phyloP scores from a whole-genome alignment of 2,113 vertebrate genomes.

The Pholis gunnellus region DNA sequence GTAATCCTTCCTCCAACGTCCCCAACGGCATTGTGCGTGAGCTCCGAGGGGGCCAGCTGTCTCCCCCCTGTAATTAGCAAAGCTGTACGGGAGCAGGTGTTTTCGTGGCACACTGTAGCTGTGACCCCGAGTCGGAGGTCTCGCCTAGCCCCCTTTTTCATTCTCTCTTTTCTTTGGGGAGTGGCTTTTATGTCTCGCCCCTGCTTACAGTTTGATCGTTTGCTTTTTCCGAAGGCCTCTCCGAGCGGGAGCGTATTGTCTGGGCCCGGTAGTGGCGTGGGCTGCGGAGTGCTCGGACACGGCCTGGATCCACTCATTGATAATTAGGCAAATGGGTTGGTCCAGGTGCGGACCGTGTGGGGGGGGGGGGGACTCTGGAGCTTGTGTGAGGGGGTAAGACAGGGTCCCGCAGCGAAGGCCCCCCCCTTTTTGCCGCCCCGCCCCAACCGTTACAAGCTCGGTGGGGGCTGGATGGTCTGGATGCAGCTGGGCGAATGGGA shows the following conservation, averaged over 20 bases:
- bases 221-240: slow-evolving; percentile 54
- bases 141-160: slow-evolving; percentile 54
- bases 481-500: slow-evolving; percentile 76
- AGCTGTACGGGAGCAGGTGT: slow-evolving; percentile 83
- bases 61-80: slow-evolving; percentile 73
- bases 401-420: slow-evolving; percentile 52
- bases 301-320: slow-evolving; percentile 75
- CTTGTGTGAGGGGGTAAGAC: slow-evolving; percentile 20
- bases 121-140: slow-evolving; percentile 73
- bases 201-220: slow-evolving; percentile 67
- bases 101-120: slow-evolving; percentile 75
- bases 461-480: slow-evolving; percentile 61
- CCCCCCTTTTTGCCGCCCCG: slow-evolving; percentile 32
- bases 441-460: slow-evolving; percentile 51
- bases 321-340: slow-evolving; percentile 83
- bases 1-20: slow-evolving; percentile 49
- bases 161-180: slow-evolving; percentile 64
- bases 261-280: slow-evolving; percentile 68
- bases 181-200: slow-evolving; percentile 54
- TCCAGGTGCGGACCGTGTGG: slow-evolving; percentile 83
- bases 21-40: slow-evolving; percentile 62
- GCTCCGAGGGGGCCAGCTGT: slow-evolving; percentile 70
- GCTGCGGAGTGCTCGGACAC: slow-evolving; percentile 69
- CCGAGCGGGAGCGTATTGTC: slow-evolving; percentile 74
- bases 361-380: slow-evolving; percentile 49